These are phyloP conservation scores for Chlorospingus semifuscus DNA, from an alignment of 2,797 vertebrate genomes.

Conservation along the genomic window DNA sequence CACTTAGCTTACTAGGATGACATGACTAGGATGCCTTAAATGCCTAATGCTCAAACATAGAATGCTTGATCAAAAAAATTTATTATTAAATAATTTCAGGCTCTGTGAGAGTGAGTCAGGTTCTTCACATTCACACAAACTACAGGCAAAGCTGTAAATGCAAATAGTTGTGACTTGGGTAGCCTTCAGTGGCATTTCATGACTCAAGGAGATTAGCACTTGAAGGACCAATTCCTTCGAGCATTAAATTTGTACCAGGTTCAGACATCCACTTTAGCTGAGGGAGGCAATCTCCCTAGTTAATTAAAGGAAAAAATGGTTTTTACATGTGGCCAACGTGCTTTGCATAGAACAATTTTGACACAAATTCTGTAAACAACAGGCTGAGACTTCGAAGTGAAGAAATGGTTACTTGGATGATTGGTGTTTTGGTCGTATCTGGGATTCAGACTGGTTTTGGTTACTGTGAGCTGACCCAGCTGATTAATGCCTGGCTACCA, in stretches of 20 bases:
- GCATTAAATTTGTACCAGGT: neutral
- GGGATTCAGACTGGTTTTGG: neutral
- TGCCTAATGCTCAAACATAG: neutral
- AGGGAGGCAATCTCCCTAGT: neutral
- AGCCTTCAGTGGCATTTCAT: neutral
- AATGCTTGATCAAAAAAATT: neutral
- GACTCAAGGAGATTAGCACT: neutral
- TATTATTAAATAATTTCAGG: neutral
- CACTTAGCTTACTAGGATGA: neutral
- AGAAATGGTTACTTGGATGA: neutral
- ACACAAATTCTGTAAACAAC: neutral
- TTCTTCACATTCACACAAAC: neutral
- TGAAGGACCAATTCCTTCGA: neutral
- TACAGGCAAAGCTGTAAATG: neutral
- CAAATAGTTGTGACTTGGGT: neutral
- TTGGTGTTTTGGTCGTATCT: neutral
- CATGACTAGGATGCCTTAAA: accelerated
- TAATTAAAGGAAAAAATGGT: neutral
- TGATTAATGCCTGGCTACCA: neutral
- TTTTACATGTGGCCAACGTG: accelerated
- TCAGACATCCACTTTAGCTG: neutral
- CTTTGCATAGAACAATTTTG: neutral
- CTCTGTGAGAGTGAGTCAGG: neutral
- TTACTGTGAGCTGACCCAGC: neutral
- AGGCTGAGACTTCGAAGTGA: neutral